Percentiles rank a stretch among this genome's conserved stretches.
These are phyloP conservation scores for Caradrina kadenii DNA, from an alignment of 2,888 invertebrate species.

Conservation along the genomic window DNA sequence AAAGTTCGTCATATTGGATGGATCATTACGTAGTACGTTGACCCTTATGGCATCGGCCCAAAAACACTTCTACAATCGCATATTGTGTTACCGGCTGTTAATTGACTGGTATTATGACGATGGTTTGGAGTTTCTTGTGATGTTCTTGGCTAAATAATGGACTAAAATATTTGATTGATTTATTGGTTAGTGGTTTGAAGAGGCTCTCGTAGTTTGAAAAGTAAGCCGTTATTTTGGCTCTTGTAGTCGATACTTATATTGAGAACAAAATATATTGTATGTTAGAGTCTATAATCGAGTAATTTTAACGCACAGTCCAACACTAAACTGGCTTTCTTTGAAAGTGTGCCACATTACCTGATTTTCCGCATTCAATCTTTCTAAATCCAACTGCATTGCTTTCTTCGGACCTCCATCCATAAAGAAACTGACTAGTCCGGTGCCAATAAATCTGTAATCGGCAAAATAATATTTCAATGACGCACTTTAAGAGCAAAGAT, in stretches of 20 bases:
- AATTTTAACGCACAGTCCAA: background rate
- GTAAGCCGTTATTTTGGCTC: background rate
- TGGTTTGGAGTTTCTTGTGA: conserved; percentile 27
- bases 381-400: conserved; percentile 12
- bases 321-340: conserved; percentile 34
- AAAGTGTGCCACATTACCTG: conserved; percentile 14
- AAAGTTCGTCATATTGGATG: conserved; percentile 33
- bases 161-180: conserved; percentile 10
- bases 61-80: conserved; percentile 49
- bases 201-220: background rate
- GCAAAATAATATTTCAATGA: background rate
- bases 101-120: conserved; percentile 52
- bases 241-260: background rate
- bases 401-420: conserved; percentile 11
- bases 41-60: conserved; percentile 67
- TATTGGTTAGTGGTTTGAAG: conserved; percentile 5
- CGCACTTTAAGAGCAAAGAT: conserved; percentile 37
- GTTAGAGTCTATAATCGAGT: background rate
- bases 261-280: too few relatives aligned
- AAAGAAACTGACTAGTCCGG: background rate
- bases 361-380: conserved; percentile 15
- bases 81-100: conserved; percentile 50
- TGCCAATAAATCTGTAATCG: background rate
- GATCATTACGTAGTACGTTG: conserved; percentile 61
- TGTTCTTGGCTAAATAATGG: conserved; percentile 24